Evolutionary conservation across 2,888 invertebrate genomes (phyloP), one percentile per base, ranked within the genome.

Genomic region (Acrobasis consociella): DNA sequence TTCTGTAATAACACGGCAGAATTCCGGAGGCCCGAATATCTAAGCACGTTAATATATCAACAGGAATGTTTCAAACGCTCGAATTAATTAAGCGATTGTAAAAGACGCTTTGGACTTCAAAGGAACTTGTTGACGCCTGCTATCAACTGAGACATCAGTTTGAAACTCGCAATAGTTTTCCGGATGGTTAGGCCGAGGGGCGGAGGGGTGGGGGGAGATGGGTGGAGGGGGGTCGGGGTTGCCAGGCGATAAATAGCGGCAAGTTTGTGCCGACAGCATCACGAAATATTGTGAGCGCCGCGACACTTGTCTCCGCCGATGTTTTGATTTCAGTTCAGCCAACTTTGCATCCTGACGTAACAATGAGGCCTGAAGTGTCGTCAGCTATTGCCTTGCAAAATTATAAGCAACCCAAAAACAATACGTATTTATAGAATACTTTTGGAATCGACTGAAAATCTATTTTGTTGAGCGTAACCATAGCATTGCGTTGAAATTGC

Each of bases 101-200:
- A 56, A 56, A 56, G 39, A 15, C 56, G 10, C 16, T 38, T 49
- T 55, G 17, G 62, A 60, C 64, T 70, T 13, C 7, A 67, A 69
- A 67, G 64, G 67, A 74, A 74, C 73, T 78, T 74, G 76, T 75
- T 72, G 77, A 75, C 74, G 73, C 65, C 65, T 68, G 67, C 73
- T 77, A 77, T 78, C 77, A 72, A 73, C 73, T 71, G 69, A 74
- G 72, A 77, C 78, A 77, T 77, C 77, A 76, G 77, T 78, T 76
- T 66, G 66, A 56, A 77, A 73, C 75, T 75, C 70, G 72, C 73
- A 74, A 70, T 76, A 76, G 77, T 78, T 77, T 76, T 75, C 74
- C 75, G 72, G 72, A 69, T 60, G 72, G 72, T 67, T 73, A 62
- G 70, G 63, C 60, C 60, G 65, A 66, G 31, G 49, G 63, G 53